Base-by-base conservation (phyloP, 2,797 vertebrate genomes). In the Darevskia nairensis region DNA sequence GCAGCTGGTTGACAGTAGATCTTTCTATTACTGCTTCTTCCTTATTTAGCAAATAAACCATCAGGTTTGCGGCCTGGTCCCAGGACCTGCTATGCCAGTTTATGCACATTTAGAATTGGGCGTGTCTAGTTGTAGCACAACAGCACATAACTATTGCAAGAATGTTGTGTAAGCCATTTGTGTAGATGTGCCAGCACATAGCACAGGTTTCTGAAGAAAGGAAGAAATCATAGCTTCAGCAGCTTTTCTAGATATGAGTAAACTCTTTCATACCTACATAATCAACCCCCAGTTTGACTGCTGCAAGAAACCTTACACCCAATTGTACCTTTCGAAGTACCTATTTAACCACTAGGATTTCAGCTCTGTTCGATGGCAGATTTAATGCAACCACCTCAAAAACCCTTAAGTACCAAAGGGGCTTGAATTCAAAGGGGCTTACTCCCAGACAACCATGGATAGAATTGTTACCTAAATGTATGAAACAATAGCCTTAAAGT, bases 31-130 rank as follows among this genome's bases (percentile, higher is more conserved):
- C 80, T 87, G 90, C 55, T 84, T 2, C 0, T 88, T 92, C 83
- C 85, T 90, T 92, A 90, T 88, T 90, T 88, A 69, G 8, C 64
- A 89, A 81, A 86, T 82, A 86, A 89, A 29, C 71, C 85, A n/a
- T 71, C 32, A 86, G 41, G 32, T 77, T 89, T 89, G 81, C 76
- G 61, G 61, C 79, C 44, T 82, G 72, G 68, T 76, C 59, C n/a
- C 44, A 76, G 32, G 84, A 82, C 78, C 64, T 85, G 88, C 78
- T 86, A 50, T 86, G 71, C 78, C 46, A 82, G 84, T 89, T 85
- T 85, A 74, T 75, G 17, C 82, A 64, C 64, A 85, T 79, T 80
- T 80, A 79, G 64, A 41, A 29, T 39, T 81, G 79, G 88, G 83
- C 11, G 88, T 89, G 84, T 35, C 69, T 76, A 76, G 27, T 41